Conservation (phyloP, 2,797 vertebrate species). For the Echeneis naucrates region DNA sequence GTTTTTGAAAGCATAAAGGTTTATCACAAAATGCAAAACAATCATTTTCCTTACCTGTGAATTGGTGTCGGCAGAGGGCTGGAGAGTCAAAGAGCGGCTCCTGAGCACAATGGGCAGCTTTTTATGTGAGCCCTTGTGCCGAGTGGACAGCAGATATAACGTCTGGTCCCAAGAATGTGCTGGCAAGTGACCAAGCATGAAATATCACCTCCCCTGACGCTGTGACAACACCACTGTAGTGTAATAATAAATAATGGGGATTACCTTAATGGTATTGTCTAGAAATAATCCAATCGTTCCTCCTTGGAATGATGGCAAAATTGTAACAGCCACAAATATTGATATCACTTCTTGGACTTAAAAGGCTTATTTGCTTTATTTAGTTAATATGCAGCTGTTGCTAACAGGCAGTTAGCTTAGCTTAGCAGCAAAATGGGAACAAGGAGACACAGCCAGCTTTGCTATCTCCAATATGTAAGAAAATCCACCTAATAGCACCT, state of each 20-base stretch:
- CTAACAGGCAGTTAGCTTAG: neutral
- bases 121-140: slow-evolving; percentile 67
- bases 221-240: slow-evolving; percentile 44
- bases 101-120: slow-evolving; percentile 75
- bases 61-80: slow-evolving; percentile 36
- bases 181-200: slow-evolving; percentile 75
- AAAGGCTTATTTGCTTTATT: neutral
- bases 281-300: neutral
- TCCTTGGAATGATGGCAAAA: neutral
- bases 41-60: slow-evolving; percentile 63
- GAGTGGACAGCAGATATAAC: slow-evolving; percentile 77
- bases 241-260: slow-evolving; percentile 66
- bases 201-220: slow-evolving; percentile 72
- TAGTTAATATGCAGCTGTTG: neutral
- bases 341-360: too few species aligned
- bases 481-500: neutral
- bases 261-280: slow-evolving; percentile 48
- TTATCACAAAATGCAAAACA: neutral
- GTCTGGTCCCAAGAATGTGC: slow-evolving; percentile 78
- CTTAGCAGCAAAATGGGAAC: neutral
- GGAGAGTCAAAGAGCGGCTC: slow-evolving; percentile 57
- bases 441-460: neutral
- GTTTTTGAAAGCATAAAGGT: neutral
- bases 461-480: neutral
- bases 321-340: neutral